Percentiles rank a stretch among this genome's conserved stretches.
Conservation (phyloP, 2,113 vertebrate genomes). For the Tachysurus fulvidraco region DNA sequence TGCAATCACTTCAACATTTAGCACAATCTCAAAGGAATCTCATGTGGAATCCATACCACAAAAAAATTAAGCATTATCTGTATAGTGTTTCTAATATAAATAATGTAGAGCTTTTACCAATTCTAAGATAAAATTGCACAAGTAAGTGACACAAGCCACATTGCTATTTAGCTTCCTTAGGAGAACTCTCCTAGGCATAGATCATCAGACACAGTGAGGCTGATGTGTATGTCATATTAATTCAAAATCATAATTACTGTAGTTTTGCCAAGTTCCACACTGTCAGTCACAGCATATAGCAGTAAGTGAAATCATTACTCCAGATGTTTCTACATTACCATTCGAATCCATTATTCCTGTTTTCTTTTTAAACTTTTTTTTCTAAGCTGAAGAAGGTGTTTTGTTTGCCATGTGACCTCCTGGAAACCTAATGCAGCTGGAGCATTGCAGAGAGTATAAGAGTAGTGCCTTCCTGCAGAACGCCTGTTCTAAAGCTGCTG, state of each 20-base stretch:
- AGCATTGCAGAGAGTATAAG: conserved; percentile 63
- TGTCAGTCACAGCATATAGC: background rate
- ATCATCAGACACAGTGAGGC: background rate
- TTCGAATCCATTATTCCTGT: background rate
- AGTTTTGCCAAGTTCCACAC: background rate
- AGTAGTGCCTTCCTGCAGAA: conserved; percentile 65
- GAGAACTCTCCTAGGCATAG: background rate
- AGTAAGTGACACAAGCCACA: background rate
- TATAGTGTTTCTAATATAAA: background rate
- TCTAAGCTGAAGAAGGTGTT: background rate
- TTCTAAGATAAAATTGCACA: background rate
- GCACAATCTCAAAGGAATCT: background rate
- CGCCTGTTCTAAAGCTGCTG: conserved; percentile 60
- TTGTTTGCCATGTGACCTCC: conserved; percentile 14
- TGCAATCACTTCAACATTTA: background rate
- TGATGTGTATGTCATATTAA: background rate
- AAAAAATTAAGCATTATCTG: background rate
- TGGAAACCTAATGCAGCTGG: conserved; percentile 59
- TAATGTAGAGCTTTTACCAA: too few relatives aligned
- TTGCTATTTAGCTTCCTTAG: background rate
- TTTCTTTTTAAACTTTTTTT: background rate
- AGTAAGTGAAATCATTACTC: conserved; percentile 25
- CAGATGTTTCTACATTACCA: background rate
- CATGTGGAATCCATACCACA: background rate
- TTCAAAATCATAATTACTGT: background rate